Conservation (phyloP, 2,797 vertebrate genomes). For the Acanthurus tractus region DNA sequence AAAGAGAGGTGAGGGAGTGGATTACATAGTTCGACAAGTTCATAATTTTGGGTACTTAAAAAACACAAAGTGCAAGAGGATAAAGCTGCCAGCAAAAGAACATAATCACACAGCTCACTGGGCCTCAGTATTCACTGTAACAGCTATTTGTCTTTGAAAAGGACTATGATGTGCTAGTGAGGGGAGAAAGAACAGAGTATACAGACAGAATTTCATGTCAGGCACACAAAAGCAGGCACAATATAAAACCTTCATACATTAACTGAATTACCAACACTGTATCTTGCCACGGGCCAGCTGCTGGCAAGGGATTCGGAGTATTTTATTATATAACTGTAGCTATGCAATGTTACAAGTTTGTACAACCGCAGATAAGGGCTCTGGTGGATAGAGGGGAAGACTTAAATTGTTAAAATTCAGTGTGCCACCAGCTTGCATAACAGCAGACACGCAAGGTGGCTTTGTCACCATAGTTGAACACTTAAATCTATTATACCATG, state of each 20-base stretch:
- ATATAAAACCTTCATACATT: conserved; percentile 55
- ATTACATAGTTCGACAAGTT: conserved; percentile 51
- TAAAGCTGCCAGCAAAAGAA: conserved; percentile 26
- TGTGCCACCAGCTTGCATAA: conserved; percentile 1
- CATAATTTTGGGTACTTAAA: conserved; percentile 33
- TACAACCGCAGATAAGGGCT: conserved; percentile 35
- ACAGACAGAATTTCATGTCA: conserved; percentile 31
- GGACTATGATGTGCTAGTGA: conserved; percentile 32
- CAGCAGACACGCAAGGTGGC: conserved; percentile 44
- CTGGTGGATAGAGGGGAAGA: background rate
- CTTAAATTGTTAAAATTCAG: conserved; percentile 11
- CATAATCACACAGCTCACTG: conserved; percentile 21
- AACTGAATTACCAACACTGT: conserved; percentile 52
- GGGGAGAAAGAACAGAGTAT: conserved; percentile 5
- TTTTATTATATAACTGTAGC: conserved; percentile 54
- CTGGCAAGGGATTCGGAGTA: conserved; percentile 30
- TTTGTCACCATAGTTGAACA: conserved; percentile 45
- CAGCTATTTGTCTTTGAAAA: conserved; percentile 37
- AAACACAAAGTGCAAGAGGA: conserved; percentile 41
- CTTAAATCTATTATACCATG: conserved; percentile 51
- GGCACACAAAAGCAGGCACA: conserved; percentile 35
- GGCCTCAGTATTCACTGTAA: conserved; percentile 31
- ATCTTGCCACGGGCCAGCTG: conserved; percentile 33
- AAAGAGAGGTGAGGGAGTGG: conserved; percentile 22
- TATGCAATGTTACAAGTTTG: conserved; percentile 43